A percentile compares a stretch with the other conserved stretches of the same genome.
Evolutionary conservation across 2,797 vertebrate species (phyloP).

Genomic region (Chromis chromis): DNA sequence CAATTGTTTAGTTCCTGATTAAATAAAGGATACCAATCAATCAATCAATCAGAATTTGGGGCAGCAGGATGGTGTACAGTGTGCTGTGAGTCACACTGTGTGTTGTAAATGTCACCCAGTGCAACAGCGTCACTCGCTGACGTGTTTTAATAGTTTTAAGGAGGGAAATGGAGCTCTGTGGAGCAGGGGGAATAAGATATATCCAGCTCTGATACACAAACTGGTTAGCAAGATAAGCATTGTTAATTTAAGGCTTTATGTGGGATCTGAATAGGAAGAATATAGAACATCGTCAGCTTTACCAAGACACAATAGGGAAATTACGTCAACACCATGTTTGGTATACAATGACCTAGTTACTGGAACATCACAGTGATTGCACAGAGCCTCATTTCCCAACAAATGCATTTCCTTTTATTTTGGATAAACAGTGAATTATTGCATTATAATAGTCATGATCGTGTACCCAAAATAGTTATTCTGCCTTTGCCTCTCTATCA

Average conservation of each 20-base stretch:
- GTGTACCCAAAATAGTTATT: background rate
- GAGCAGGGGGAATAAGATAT: no score
- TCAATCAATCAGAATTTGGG: no score
- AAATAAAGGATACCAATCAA: no score
- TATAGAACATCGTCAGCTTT: background rate
- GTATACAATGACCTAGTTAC: slow-evolving; percentile 46
- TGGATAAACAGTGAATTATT: no score
- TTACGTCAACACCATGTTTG: slow-evolving; percentile 21
- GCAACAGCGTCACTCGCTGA: no score
- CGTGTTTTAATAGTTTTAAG: background rate
- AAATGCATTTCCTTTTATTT: background rate
- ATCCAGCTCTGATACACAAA: background rate
- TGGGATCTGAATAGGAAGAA: background rate
- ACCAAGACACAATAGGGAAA: background rate
- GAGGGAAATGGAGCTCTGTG: background rate
- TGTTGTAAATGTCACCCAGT: no score
- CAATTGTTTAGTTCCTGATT: no score
- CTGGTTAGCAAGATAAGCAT: background rate
- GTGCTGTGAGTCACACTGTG: no score
- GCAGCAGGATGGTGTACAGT: no score
- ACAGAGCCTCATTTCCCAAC: slow-evolving; percentile 20
- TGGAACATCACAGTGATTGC: slow-evolving; percentile 25
- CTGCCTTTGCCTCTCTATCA: background rate
- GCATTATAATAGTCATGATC: background rate
- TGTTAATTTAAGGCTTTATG: background rate